These are phyloP conservation scores for Caenorhabditis tropicalis DNA, from an alignment of 1,140 invertebrate genomes.

Conservation along the genomic window DNA sequence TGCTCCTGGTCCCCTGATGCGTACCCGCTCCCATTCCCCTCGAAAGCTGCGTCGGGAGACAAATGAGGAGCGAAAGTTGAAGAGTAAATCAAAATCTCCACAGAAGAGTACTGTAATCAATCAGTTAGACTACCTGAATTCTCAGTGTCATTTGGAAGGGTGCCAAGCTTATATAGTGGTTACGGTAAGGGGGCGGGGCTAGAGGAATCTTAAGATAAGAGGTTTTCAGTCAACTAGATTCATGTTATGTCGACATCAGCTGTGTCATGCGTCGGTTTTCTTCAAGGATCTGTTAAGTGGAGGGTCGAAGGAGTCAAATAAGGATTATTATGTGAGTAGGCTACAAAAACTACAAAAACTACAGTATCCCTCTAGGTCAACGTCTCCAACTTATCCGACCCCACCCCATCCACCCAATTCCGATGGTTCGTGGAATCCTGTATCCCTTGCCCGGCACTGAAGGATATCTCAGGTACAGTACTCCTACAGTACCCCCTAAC, in stretches of 20 bases:
- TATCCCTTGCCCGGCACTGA: constrained; percentile 66
- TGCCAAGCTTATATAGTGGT: constrained; percentile 69
- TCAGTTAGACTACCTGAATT: constrained; percentile 67
- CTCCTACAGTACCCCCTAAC: background rate
- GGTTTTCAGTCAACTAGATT: constrained; percentile 66
- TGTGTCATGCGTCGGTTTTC: constrained; percentile 69
- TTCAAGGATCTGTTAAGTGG: constrained; percentile 69
- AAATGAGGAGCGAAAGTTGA: constrained; percentile 10
- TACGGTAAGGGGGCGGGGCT: constrained; percentile 58
- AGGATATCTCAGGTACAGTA: constrained; percentile 63
- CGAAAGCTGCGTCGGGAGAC: constrained; percentile 18
- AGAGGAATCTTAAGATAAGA: background rate
- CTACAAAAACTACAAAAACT: background rate
- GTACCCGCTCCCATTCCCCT: constrained; percentile 25
- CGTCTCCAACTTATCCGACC: constrained; percentile 66
- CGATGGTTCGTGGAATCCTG: constrained; percentile 69
- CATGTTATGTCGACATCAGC: constrained; percentile 70
- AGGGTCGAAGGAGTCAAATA: constrained; percentile 50
- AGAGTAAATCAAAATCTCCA: constrained; percentile 53
- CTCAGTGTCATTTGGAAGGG: constrained; percentile 68
- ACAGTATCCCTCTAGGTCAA: constrained; percentile 59
- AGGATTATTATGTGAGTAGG: constrained; percentile 62
- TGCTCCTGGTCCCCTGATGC: background rate
- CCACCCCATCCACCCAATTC: constrained; percentile 67
- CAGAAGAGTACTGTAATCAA: constrained; percentile 47